Conservation (phyloP, 2,797 vertebrate genomes). For the Oryzias dopingdopingensis region DNA sequence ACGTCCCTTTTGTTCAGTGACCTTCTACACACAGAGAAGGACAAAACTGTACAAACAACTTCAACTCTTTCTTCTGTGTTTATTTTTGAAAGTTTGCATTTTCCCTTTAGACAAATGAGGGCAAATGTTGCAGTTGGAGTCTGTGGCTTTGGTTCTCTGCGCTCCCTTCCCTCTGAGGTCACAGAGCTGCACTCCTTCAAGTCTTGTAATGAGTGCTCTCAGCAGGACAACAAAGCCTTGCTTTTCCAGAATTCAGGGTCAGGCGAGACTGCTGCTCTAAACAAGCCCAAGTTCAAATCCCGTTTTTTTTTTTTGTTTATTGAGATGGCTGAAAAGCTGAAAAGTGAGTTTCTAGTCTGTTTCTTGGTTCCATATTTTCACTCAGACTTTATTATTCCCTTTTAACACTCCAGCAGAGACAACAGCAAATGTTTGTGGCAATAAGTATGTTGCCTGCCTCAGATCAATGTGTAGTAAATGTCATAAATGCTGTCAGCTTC, state of each 20-base stretch:
- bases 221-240: constrained; percentile 62
- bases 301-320: constrained; percentile 11
- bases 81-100: too few species aligned
- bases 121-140: constrained; percentile 53
- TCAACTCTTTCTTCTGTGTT: too few species aligned
- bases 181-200: constrained; percentile 59
- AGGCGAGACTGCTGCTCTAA: constrained; percentile 30
- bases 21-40: too few species aligned
- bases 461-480: constrained; percentile 3
- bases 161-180: constrained; percentile 68
- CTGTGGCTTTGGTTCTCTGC: constrained; percentile 56
- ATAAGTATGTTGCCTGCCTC: background rate
- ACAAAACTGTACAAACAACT: too few species aligned
- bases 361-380: background rate
- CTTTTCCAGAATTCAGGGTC: constrained; percentile 62
- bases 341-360: background rate
- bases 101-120: too few species aligned
- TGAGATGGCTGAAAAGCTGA: constrained; percentile 12
- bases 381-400: background rate
- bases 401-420: too few species aligned
- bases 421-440: background rate
- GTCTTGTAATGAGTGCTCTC: constrained; percentile 58
- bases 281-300: constrained; percentile 19
- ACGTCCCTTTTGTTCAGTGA: too few species aligned
- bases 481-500: background rate